These are phyloP conservation scores for Zosterops japonicus DNA, from an alignment of 2,113 vertebrate genomes.

Conservation along the genomic window DNA sequence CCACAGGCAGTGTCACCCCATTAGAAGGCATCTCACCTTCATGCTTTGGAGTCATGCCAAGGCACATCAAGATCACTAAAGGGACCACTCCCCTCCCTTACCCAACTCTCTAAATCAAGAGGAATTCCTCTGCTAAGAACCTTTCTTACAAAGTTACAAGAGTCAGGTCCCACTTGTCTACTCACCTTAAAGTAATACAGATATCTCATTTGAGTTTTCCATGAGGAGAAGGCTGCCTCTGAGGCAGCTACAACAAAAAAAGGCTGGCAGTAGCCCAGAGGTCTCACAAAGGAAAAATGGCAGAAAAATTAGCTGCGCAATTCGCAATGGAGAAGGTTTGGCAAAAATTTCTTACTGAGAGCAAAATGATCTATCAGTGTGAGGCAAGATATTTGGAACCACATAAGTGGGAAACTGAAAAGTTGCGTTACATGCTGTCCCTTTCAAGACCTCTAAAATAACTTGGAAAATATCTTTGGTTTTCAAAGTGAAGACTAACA, in stretches of 20 bases:
- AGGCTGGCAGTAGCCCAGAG: not conserved
- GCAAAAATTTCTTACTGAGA: not conserved
- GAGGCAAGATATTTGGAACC: not conserved
- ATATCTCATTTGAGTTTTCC: not conserved
- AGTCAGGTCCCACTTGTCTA: not conserved
- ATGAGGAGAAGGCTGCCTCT: not conserved
- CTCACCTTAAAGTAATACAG: not conserved
- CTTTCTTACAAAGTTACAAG: not conserved
- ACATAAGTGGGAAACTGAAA: not conserved
- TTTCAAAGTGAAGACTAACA: not conserved
- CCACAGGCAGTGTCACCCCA: not conserved
- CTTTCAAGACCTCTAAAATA: not conserved
- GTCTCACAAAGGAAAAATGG: not conserved
- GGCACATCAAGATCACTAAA: not conserved
- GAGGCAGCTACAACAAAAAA: not conserved
- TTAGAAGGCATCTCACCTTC: not conserved
- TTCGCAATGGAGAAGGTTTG: not conserved
- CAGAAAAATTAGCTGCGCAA: not conserved
- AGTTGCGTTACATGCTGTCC: not conserved
- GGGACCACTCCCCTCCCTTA: not conserved
- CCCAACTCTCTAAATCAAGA: not conserved
- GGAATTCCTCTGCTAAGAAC: not conserved
- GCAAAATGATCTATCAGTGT: not conserved
- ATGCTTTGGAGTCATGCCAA: not conserved
- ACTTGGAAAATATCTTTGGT: not conserved